A percentile compares a stretch with the other conserved stretches of the same genome.
phyloP scores from a whole-genome alignment of 2,797 vertebrate genomes.

The Peromyscus nudipes region DNA sequence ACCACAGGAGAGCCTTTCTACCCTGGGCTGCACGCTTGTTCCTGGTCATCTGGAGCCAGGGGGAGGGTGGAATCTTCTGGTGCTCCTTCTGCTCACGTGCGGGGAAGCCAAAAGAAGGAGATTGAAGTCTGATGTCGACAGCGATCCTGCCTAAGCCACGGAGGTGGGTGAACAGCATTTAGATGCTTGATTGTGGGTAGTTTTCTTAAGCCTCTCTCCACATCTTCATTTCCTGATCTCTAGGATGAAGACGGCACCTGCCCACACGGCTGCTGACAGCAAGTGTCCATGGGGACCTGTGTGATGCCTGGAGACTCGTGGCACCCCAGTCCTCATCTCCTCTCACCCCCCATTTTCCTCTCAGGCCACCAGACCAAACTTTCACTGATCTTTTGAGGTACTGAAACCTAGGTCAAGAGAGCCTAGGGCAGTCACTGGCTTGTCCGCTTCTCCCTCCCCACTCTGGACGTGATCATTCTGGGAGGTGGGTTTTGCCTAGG shows the following conservation, averaged over 20 bases:
- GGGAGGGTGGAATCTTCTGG: not conserved
- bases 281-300: not conserved
- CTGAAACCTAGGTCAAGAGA: not conserved
- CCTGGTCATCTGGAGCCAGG: not conserved
- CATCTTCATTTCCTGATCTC: not conserved
- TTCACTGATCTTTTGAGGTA: not conserved
- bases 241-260: not conserved
- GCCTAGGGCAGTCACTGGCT: not conserved
- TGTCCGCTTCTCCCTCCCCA: too few species aligned
- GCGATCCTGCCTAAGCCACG: not conserved
- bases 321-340: not conserved
- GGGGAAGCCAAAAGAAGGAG: not conserved
- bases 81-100: not conserved
- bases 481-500: not conserved
- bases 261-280: not conserved
- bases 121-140: not conserved
- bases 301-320: not conserved
- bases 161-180: not conserved
- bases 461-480: not conserved
- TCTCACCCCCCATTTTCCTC: not conserved
- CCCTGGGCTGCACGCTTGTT: not conserved
- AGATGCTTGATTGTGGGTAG: not conserved
- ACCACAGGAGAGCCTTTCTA: accelerated
- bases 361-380: not conserved
- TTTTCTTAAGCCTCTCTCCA: not conserved